Base-by-base conservation (phyloP, 1,140 invertebrate genomes). In the Octopus sinensis region DNA sequence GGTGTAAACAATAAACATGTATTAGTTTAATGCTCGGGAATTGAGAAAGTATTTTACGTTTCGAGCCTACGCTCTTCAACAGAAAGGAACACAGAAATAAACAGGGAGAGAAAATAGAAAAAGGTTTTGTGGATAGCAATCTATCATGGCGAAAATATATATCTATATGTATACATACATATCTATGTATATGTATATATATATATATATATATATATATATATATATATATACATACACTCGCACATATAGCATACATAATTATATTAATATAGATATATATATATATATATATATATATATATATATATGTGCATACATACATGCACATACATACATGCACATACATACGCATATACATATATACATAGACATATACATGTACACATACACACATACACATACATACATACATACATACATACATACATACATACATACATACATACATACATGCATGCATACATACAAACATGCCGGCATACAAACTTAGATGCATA, bases 171-270 rank as follows among this genome's bases (percentile, higher is more conserved):
- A 43, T 43, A 62, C 3, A 62, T 62, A 62, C 3, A 62, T 62
- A 62, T 62, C 6, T 62, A 62, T 62, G 17, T 62, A 62, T 62
- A 62, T 62, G 17, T 62, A 62, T 62, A 62, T 62, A 62, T 62
- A 62, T 62, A 62, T 62, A 62, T 62, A 62, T 62, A 62, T 62
- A 62, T 62, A 62, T 62, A 62, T 62, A 62, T 62, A 62, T 7
- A 17, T 6, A 7, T 17, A 62, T 7, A 62, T 62, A 17, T 7
- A 62, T 17, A 17, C 17, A 62, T 62, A 6, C 17, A 62, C 17
- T 17, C 56, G 6, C 56, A 17, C 6, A 7, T 17, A 62, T 62
- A 7, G 6, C 17, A 7, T 62, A 6, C 17, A 62, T 7, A 17
- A 62, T 62, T 6, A 17, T 62, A 7, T 62, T 62, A 62, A 7